Conservation (phyloP, 2,113 vertebrate genomes). For the Anoplopoma fimbria region DNA sequence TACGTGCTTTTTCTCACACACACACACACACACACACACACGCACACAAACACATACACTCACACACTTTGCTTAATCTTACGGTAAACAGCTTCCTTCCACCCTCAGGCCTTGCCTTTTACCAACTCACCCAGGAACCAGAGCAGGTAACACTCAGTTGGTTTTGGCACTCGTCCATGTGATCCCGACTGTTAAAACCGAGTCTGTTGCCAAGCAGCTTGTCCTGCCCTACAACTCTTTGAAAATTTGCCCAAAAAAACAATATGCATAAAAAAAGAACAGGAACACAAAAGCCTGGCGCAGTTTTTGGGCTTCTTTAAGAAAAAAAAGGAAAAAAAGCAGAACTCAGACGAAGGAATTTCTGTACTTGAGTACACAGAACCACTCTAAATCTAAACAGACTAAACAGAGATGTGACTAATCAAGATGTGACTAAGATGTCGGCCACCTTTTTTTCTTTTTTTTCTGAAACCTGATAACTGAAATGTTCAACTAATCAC, state of each 20-base stretch:
- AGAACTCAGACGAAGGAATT: conserved; percentile 52
- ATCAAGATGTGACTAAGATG: conserved; percentile 71
- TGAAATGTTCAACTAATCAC: conserved; percentile 22
- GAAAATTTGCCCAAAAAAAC: conserved; percentile 59
- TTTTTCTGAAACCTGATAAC: conserved; percentile 42
- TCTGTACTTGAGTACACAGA: conserved; percentile 37
- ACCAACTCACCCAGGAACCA: conserved; percentile 63
- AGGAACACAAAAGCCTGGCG: conserved; percentile 24
- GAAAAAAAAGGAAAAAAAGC: conserved; percentile 50
- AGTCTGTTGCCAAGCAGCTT: conserved; percentile 68
- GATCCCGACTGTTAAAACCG: conserved; percentile 59
- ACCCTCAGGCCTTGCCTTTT: conserved; percentile 71
- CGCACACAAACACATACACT: conserved; percentile 17
- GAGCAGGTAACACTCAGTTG: conserved; percentile 75
- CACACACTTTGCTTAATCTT: conserved; percentile 58
- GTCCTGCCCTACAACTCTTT: conserved; percentile 62
- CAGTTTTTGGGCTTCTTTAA: not conserved
- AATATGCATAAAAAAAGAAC: conserved; percentile 49
- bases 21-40: conserved; percentile 22
- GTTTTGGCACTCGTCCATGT: conserved; percentile 75
- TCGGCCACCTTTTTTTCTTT: conserved; percentile 44
- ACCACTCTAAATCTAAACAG: conserved; percentile 70
- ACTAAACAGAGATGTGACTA: conserved; percentile 77
- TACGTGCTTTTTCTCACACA: conserved; percentile 51
- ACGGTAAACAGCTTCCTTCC: conserved; percentile 69